These are phyloP conservation scores for Gobio gobio DNA, from an alignment of 2,113 vertebrate species.

Conservation along the genomic window DNA sequence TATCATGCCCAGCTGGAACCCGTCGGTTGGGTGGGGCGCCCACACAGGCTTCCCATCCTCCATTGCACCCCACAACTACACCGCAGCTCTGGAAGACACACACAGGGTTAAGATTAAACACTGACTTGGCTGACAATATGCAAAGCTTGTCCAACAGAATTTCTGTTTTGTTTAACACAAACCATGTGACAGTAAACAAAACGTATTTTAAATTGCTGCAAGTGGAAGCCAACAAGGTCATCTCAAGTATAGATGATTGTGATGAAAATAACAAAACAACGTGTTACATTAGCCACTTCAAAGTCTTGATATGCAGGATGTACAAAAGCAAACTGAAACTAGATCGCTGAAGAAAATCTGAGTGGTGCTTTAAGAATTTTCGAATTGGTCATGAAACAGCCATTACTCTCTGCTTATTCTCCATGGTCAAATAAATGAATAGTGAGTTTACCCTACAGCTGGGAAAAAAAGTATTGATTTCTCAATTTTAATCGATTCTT, in stretches of 20 bases:
- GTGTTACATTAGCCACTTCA: not conserved
- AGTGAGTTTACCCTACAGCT: not conserved
- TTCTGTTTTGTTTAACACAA: conserved; percentile 19
- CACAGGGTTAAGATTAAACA: not conserved
- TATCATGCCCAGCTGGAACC: conserved; percentile 96
- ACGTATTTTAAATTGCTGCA: not conserved
- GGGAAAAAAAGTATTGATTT: too few species aligned
- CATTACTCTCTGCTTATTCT: not conserved
- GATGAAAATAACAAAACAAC: not conserved
- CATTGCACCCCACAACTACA: conserved; percentile 78
- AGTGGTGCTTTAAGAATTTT: not conserved
- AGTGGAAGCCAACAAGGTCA: not conserved
- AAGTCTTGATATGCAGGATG: not conserved
- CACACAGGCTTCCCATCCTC: conserved; percentile 98
- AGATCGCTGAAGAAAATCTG: not conserved
- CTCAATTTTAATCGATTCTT: too few species aligned
- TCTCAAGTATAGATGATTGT: not conserved
- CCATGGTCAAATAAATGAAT: not conserved
- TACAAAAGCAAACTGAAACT: not conserved
- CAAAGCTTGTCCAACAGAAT: conserved; percentile 28
- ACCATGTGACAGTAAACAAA: conserved; percentile 15
- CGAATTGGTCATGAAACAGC: too few species aligned
- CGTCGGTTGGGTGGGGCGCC: conserved; percentile 95
- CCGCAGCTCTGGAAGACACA: conserved; percentile 52
- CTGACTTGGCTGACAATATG: not conserved